Evolutionary conservation across 2,113 vertebrate genomes (phyloP).

Genomic region (Zosterops hypoxanthus): DNA sequence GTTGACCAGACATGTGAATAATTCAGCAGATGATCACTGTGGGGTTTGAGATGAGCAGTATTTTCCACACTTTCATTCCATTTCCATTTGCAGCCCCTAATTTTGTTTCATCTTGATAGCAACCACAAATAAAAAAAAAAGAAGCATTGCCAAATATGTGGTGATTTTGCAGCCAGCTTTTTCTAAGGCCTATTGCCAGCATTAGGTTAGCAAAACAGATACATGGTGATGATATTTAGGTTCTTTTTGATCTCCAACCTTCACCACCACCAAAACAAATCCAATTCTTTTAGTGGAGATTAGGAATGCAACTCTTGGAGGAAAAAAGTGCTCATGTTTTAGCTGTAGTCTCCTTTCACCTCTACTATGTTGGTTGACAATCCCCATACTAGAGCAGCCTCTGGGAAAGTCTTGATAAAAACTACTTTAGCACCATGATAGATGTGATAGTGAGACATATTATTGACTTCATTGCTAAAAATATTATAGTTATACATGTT

Average conservation of each 20-base stretch:
- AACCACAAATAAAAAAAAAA: background rate
- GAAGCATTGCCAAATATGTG: background rate
- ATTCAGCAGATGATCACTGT: background rate
- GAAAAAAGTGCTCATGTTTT: background rate
- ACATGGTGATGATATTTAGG: background rate
- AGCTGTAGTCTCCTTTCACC: background rate
- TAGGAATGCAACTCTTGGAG: background rate
- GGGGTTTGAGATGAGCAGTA: background rate
- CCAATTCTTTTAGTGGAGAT: background rate
- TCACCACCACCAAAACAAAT: background rate
- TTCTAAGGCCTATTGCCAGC: background rate
- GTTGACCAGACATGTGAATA: background rate
- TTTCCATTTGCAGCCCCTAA: background rate
- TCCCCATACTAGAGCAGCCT: background rate
- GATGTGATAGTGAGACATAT: constrained; percentile 7
- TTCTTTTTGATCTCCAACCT: background rate
- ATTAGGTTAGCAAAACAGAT: background rate
- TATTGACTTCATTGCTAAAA: constrained; percentile 37
- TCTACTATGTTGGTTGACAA: background rate
- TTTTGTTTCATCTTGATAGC: background rate
- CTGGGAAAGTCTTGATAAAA: background rate
- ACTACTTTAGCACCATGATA: background rate
- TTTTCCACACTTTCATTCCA: background rate
- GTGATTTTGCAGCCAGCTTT: background rate
- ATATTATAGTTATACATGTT: constrained; percentile 19